Conservation (phyloP, 1,140 invertebrate species). For the Laodelphax striatellus region DNA sequence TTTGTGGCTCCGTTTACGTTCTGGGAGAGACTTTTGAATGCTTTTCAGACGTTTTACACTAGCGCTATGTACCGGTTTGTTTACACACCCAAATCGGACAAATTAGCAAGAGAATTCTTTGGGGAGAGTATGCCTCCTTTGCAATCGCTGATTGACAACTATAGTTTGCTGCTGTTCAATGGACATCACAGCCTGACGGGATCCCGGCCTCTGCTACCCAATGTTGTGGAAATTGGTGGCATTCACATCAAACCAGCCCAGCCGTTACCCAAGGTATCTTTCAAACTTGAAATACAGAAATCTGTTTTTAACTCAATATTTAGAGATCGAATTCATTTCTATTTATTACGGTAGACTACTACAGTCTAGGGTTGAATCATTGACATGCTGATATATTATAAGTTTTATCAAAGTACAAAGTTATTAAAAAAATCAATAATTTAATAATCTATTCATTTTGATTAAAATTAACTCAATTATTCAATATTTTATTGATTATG, state of each 20-base stretch:
- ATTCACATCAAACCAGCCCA: constrained; percentile 25
- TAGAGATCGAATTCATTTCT: no score
- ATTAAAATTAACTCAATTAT: no score
- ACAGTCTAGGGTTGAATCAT: no score
- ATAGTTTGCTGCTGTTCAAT: constrained; percentile 45
- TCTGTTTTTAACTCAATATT: no score
- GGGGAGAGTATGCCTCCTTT: constrained; percentile 42
- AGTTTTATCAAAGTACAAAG: no score
- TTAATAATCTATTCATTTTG: no score
- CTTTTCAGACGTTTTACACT: background rate
- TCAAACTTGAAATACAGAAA: no score
- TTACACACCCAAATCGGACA: constrained; percentile 18
- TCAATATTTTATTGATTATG: no score
- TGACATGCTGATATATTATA: no score
- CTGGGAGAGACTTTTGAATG: constrained; percentile 40
- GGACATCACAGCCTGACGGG: constrained; percentile 22
- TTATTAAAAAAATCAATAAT: no score
- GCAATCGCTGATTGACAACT: constrained; percentile 41
- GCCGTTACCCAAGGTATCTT: constrained; percentile 23
- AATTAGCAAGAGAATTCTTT: constrained; percentile 34
- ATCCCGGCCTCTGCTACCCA: constrained; percentile 23
- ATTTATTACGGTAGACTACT: no score
- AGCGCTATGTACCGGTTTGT: background rate
- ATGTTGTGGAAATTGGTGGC: constrained; percentile 28
- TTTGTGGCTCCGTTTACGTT: constrained; percentile 40